Conservation (phyloP, 2,113 vertebrate species). For the Tragelaphus imberbis region DNA sequence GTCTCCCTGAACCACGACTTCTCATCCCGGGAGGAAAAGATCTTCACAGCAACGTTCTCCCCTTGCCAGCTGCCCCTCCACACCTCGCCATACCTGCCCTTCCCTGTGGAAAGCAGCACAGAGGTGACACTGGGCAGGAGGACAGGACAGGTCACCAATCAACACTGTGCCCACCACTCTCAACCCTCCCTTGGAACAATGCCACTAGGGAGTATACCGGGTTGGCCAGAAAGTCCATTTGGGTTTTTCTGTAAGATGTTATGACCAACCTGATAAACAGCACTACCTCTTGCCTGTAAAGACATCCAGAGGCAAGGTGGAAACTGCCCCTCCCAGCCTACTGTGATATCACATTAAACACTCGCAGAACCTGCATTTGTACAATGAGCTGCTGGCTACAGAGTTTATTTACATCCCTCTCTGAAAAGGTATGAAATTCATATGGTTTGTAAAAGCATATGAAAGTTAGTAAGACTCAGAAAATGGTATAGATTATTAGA, state of each 20-base stretch:
- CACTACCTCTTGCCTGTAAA: neutral
- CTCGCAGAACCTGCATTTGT: neutral
- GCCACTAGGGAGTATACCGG: neutral
- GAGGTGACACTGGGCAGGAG: neutral
- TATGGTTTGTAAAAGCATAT: neutral
- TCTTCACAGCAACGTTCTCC: constrained; percentile 97
- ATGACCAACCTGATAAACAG: neutral
- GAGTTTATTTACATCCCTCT: neutral
- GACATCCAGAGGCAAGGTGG: neutral
- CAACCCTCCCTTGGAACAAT: neutral
- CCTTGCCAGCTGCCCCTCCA: constrained; percentile 99
- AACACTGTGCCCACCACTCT: neutral
- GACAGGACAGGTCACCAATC: neutral
- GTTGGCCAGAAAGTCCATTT: neutral
- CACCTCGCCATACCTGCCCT: constrained; percentile 96
- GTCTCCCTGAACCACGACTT: constrained; percentile 99
- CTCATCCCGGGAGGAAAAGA: constrained; percentile 98
- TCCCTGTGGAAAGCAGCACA: constrained; percentile 81
- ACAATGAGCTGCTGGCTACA: neutral
- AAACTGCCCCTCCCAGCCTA: neutral
- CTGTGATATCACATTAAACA: neutral
- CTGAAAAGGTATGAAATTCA: neutral
- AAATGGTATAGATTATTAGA: neutral
- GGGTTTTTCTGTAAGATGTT: neutral
- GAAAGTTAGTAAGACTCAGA: neutral